Conservation (phyloP, 2,797 vertebrate genomes). For the Manis pentadactyla region DNA sequence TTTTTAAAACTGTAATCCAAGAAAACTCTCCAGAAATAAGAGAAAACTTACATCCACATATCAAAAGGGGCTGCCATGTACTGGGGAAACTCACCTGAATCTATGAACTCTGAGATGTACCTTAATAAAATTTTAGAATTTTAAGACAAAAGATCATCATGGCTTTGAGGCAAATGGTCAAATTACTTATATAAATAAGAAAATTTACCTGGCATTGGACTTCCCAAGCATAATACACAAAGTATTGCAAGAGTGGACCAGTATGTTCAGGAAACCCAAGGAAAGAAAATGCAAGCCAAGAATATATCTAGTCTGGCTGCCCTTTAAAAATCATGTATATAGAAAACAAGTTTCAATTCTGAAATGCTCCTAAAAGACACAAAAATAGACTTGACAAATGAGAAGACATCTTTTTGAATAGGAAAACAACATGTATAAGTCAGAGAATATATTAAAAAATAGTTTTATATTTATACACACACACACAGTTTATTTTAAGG, state of each 20-base stretch:
- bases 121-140: neutral
- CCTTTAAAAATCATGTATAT: neutral
- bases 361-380: constrained; percentile 36
- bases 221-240: neutral
- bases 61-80: neutral
- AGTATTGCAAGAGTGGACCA: neutral
- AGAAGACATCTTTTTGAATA: constrained; percentile 20
- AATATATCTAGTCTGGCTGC: constrained; percentile 1
- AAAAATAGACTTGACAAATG: constrained; percentile 15
- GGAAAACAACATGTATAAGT: constrained; percentile 35
- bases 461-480: neutral
- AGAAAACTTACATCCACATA: neutral
- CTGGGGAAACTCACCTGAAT: neutral
- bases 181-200: neutral
- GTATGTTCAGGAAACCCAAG: constrained; percentile 26
- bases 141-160: neutral
- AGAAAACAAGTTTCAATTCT: constrained; percentile 7
- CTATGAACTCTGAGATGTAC: neutral
- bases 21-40: constrained; percentile 5
- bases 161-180: neutral
- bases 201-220: neutral
- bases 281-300: constrained; percentile 6
- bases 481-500: constrained; percentile 1
- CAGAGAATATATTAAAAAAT: neutral
- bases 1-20: neutral